Percentiles rank a stretch among this genome's conserved stretches.
Evolutionary conservation across 2,888 invertebrate species (phyloP).

Genomic region (Priapulus caudatus): DNA sequence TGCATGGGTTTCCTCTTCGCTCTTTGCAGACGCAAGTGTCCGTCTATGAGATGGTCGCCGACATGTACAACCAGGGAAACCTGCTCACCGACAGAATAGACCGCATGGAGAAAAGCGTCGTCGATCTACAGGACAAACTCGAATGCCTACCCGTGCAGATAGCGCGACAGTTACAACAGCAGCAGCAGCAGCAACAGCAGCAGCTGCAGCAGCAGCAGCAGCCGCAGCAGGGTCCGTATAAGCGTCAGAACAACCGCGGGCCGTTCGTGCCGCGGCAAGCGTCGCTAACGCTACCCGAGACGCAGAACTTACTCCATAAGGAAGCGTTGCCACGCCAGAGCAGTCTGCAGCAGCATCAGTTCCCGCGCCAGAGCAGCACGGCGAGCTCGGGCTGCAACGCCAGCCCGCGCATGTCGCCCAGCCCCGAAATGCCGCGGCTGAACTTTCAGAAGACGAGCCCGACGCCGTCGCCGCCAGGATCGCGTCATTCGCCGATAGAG

Average conservation of each 20-base stretch:
- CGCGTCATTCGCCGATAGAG: too few species aligned
- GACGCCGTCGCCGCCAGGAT: not conserved
- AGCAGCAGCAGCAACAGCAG: too few species aligned
- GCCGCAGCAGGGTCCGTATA: not conserved
- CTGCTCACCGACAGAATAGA: not conserved
- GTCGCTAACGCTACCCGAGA: not conserved
- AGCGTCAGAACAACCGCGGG: not conserved
- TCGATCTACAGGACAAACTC: not conserved
- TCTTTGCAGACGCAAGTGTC: not conserved
- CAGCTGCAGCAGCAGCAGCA: too few species aligned
- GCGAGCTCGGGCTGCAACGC: not conserved
- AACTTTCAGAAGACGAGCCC: not conserved
- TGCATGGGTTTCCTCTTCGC: too few species aligned
- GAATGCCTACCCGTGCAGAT: not conserved
- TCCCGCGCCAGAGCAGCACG: not conserved
- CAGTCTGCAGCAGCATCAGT: not conserved
- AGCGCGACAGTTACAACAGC: not conserved
- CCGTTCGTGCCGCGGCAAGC: not conserved
- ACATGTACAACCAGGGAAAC: not conserved
- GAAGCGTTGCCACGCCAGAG: not conserved
- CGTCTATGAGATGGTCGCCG: not conserved
- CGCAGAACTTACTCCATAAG: too few species aligned
- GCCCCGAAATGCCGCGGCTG: not conserved
- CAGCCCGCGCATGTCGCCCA: not conserved
- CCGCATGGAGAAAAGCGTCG: not conserved